These are phyloP conservation scores for Ochotona princeps DNA, from an alignment of 2,113 vertebrate genomes.

Conservation along the genomic window DNA sequence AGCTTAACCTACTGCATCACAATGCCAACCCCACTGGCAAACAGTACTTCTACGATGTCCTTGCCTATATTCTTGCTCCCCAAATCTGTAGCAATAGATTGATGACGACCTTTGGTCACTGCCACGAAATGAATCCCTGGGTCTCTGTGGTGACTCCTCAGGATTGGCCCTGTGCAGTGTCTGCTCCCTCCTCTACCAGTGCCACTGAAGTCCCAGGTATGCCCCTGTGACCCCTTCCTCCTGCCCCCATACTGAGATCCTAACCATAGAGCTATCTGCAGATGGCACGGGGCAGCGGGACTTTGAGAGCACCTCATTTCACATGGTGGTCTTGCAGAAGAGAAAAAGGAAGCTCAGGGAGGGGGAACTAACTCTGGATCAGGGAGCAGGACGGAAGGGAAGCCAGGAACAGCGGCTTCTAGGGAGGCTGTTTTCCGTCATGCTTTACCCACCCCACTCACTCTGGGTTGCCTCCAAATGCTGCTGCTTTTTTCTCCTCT, in stretches of 20 bases:
- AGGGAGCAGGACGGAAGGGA: slow-evolving; percentile 5
- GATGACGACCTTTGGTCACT: neutral
- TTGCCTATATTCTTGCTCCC: neutral
- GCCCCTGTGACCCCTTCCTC: neutral
- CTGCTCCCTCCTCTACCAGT: neutral
- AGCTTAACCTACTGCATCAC: too few relatives aligned
- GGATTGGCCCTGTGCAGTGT: neutral
- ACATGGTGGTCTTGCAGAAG: slow-evolving; percentile 15
- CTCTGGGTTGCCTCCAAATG: slow-evolving; percentile 57
- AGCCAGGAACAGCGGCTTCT: slow-evolving; percentile 12
- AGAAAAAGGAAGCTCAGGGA: slow-evolving; percentile 49
- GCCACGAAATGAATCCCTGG: neutral
- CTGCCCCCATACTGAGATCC: neutral
- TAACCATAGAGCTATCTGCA: slow-evolving; percentile 10
- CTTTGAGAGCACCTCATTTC: slow-evolving; percentile 41
- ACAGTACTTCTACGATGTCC: neutral
- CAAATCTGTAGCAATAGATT: neutral
- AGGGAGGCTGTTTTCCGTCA: neutral
- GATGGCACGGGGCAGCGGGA: neutral
- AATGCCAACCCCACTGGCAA: too few relatives aligned
- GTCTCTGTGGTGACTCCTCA: slow-evolving; percentile 18
- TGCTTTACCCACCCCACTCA: neutral
- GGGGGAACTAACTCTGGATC: slow-evolving; percentile 34
- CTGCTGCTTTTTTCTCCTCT: neutral
- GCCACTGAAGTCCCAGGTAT: neutral